Conservation (phyloP, 2,113 vertebrate genomes). For the Poeciliopsis retropinna region DNA sequence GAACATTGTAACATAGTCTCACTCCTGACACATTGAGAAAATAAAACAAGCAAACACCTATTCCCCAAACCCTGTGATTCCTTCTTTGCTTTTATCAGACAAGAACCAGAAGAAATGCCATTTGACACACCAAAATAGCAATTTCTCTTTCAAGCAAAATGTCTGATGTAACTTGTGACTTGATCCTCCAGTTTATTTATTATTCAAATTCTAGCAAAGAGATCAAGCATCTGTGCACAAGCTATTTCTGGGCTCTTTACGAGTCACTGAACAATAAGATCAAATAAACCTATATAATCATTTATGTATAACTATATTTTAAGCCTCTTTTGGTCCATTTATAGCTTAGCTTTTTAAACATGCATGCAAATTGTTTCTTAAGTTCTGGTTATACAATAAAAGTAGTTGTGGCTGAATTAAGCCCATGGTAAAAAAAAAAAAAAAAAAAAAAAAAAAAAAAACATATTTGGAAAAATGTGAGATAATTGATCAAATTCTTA, state of each 20-base stretch:
- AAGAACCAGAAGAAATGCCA: slow-evolving; percentile 3
- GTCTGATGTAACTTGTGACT: background rate
- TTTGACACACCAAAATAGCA: slow-evolving; percentile 2
- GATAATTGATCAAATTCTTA: slow-evolving; percentile 4
- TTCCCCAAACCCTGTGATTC: background rate
- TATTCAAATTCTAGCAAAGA: background rate
- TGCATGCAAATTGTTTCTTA: slow-evolving; percentile 1
- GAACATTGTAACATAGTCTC: slow-evolving; percentile 2
- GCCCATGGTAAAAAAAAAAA: slow-evolving; percentile 1
- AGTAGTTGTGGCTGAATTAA: slow-evolving; percentile 9
- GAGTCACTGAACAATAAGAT: background rate
- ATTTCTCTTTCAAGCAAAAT: slow-evolving; percentile 5
- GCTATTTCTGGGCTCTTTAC: background rate
- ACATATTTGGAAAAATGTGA: background rate
- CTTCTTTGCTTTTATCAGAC: slow-evolving; percentile 24
- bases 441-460: background rate
- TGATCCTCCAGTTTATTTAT: background rate
- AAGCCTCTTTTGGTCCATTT: background rate
- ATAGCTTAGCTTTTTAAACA: too few relatives aligned
- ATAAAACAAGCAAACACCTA: background rate
- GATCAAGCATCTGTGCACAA: background rate
- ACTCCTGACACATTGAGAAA: slow-evolving; percentile 24
- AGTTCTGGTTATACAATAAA: slow-evolving; percentile 19
- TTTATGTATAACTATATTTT: too few relatives aligned
- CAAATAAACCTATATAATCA: background rate